These are phyloP conservation scores for Mamestra configurata DNA, from an alignment of 1,140 invertebrate genomes.

Conservation along the genomic window DNA sequence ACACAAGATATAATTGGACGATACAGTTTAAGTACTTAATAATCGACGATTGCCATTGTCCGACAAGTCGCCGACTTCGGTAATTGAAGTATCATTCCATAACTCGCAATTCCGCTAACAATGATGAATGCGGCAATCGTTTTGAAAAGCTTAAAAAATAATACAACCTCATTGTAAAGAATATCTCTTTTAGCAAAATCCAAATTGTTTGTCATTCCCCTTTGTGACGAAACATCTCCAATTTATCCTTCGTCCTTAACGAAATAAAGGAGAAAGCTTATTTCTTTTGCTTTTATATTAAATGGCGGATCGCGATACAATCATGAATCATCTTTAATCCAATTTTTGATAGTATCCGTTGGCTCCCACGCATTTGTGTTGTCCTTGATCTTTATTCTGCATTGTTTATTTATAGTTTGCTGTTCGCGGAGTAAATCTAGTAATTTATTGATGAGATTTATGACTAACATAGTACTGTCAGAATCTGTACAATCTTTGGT, in stretches of 20 bases:
- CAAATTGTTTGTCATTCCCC: constrained; percentile 36
- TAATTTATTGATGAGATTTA: constrained; percentile 24
- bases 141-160: not conserved
- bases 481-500: not conserved
- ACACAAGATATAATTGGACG: not conserved
- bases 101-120: constrained; percentile 30
- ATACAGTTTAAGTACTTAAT: constrained; percentile 19
- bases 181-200: constrained; percentile 29
- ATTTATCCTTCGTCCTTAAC: constrained; percentile 16
- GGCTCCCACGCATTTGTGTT: not conserved
- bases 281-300: constrained; percentile 28
- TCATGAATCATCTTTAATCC: constrained; percentile 43
- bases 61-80: not conserved
- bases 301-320: constrained; percentile 16
- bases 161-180: not conserved
- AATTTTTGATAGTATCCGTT: constrained; percentile 36
- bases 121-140: constrained; percentile 16
- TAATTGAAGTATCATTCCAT: constrained; percentile 28
- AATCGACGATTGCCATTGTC: constrained; percentile 2
- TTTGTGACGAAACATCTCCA: constrained; percentile 37
- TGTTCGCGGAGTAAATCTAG: not conserved
- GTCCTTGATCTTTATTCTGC: constrained; percentile 31
- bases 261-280: constrained; percentile 26
- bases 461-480: not conserved
- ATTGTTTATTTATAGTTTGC: constrained; percentile 36